Conservation (phyloP, 2,797 vertebrate species). For the Eospalax fontanierii region DNA sequence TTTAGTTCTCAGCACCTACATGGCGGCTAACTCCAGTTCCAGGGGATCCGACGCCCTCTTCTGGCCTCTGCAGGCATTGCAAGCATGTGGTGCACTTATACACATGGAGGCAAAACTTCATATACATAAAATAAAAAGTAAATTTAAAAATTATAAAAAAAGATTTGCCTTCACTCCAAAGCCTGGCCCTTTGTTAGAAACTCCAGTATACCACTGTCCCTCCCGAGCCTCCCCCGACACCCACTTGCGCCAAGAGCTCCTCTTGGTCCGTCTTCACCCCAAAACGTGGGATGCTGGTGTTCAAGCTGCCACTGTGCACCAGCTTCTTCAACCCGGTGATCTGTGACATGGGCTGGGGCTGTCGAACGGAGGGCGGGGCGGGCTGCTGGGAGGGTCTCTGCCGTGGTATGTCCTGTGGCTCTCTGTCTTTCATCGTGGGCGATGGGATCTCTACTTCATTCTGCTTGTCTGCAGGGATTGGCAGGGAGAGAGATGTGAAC, state of each 20-base stretch:
- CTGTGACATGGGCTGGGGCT: constrained; percentile 94
- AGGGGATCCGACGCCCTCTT: no score
- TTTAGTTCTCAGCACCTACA: no score
- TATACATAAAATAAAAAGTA: no score
- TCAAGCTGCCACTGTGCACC: constrained; percentile 93
- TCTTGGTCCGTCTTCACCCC: constrained; percentile 96
- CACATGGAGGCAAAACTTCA: no score
- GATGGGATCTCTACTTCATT: constrained; percentile 97
- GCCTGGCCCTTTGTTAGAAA: background rate
- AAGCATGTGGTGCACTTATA: no score
- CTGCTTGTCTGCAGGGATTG: constrained; percentile 93
- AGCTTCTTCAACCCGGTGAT: constrained; percentile 96
- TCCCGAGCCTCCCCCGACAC: background rate
- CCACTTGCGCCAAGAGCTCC: constrained; percentile 94
- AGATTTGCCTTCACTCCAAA: background rate
- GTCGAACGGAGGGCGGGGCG: background rate
- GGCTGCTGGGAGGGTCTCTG: constrained; percentile 72
- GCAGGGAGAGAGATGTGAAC: background rate
- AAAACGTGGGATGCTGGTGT: constrained; percentile 93
- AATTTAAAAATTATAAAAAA: no score
- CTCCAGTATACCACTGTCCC: background rate
- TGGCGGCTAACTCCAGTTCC: no score
- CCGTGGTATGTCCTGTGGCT: constrained; percentile 87
- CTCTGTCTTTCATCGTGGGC: constrained; percentile 93
- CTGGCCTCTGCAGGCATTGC: no score